phyloP scores from a whole-genome alignment of 2,113 vertebrate genomes.

The Dryoscopus gambensis region DNA sequence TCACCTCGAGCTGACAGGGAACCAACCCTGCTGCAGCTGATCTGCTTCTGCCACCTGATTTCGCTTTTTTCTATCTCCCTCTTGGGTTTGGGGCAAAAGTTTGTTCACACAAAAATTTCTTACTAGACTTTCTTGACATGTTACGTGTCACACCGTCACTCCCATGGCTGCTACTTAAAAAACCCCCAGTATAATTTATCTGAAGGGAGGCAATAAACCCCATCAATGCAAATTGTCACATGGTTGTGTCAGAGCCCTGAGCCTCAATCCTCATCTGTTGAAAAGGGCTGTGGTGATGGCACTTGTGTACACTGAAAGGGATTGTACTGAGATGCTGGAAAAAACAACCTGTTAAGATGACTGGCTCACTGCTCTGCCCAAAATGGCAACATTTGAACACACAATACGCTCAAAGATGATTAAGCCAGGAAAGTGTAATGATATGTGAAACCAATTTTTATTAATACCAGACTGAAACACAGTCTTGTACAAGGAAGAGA shows the following conservation, averaged over 20 bases:
- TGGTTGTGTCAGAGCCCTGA: not conserved
- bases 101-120: not conserved
- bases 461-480: not conserved
- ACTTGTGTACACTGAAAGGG: not conserved
- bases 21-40: not conserved
- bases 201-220: not conserved
- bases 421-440: constrained; percentile 43
- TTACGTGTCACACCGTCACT: not conserved
- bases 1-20: rapidly evolving
- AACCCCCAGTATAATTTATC: not conserved
- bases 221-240: not conserved
- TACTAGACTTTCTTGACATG: not conserved
- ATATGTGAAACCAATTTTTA: constrained; percentile 38
- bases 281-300: not conserved
- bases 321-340: not conserved
- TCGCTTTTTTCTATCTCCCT: not conserved
- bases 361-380: not conserved
- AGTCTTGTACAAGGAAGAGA: not conserved
- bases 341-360: constrained; percentile 48
- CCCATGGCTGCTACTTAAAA: not conserved
- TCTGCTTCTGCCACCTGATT: not conserved
- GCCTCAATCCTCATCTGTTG: not conserved
- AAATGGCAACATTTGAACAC: constrained; percentile 34
- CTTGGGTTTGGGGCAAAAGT: not conserved
- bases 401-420: constrained; percentile 31